Evolutionary conservation across 2,888 invertebrate genomes (phyloP).

Genomic region (Eristalinus aeneus): DNA sequence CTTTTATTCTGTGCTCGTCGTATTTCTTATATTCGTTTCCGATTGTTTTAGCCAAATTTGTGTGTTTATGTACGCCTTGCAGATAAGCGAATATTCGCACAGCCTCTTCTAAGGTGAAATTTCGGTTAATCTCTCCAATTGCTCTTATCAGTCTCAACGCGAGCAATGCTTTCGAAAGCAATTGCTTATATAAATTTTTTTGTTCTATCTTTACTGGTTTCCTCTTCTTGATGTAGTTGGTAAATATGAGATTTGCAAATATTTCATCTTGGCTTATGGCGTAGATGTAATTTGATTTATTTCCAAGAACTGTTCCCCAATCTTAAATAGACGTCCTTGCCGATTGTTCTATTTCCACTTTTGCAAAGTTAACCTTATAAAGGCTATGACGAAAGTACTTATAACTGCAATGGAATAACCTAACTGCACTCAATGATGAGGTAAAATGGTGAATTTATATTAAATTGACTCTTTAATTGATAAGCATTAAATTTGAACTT

Average conservation of each 20-base stretch:
- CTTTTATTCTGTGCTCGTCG: not conserved
- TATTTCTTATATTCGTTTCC: not conserved
- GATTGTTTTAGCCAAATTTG: not conserved
- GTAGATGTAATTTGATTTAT: not conserved
- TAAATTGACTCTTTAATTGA: conserved; percentile 5
- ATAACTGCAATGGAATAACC: not conserved
- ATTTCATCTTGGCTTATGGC: not conserved
- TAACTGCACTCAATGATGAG: conserved; percentile 4
- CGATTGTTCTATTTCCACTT: not conserved
- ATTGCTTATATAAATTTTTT: not conserved
- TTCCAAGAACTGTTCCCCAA: not conserved
- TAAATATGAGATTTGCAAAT: not conserved
- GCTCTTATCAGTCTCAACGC: not conserved
- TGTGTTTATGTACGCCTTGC: not conserved
- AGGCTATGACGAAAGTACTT: not conserved
- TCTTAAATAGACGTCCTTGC: not conserved
- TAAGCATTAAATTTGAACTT: conserved; percentile 33
- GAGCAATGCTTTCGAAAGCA: conserved; percentile 5
- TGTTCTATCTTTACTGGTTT: not conserved
- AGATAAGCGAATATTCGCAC: not conserved
- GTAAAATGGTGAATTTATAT: not conserved
- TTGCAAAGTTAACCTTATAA: not conserved
- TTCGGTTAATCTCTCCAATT: not conserved
- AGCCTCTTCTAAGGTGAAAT: not conserved
- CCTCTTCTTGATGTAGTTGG: not conserved